phyloP scores from a whole-genome alignment of 1,140 invertebrate genomes.

The Argopecten irradians region DNA sequence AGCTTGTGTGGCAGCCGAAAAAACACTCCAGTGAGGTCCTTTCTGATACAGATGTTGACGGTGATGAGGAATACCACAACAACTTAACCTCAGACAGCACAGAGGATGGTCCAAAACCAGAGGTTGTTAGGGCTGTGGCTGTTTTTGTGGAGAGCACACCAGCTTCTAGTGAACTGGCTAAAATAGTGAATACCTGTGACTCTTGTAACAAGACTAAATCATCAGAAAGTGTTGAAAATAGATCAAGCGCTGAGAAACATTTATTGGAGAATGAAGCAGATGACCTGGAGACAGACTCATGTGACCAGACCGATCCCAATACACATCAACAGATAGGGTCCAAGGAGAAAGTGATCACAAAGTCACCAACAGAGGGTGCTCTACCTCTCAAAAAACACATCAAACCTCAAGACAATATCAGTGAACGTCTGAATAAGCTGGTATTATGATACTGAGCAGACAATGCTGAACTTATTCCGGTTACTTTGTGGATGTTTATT shows the following conservation, averaged over 20 bases:
- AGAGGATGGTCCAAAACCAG: neutral
- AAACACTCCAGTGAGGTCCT: neutral
- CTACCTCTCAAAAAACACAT: neutral
- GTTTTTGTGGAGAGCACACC: neutral
- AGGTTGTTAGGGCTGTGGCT: neutral
- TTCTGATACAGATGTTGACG: neutral
- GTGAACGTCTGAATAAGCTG: neutral
- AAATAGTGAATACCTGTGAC: neutral
- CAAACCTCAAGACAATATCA: neutral
- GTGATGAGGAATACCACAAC: neutral
- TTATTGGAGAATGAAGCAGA: neutral
- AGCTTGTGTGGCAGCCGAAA: neutral
- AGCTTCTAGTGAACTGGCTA: neutral
- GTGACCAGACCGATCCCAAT: neutral
- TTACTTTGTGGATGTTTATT: neutral
- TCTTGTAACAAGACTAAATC: neutral
- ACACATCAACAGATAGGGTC: neutral
- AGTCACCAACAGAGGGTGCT: neutral
- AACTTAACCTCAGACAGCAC: neutral
- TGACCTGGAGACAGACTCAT: neutral
- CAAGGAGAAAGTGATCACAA: neutral
- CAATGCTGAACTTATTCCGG: neutral
- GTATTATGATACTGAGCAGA: neutral
- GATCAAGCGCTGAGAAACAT: neutral
- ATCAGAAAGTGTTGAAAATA: neutral